phyloP scores from a whole-genome alignment of 1,140 invertebrate species.

The Hycleus cichorii region DNA sequence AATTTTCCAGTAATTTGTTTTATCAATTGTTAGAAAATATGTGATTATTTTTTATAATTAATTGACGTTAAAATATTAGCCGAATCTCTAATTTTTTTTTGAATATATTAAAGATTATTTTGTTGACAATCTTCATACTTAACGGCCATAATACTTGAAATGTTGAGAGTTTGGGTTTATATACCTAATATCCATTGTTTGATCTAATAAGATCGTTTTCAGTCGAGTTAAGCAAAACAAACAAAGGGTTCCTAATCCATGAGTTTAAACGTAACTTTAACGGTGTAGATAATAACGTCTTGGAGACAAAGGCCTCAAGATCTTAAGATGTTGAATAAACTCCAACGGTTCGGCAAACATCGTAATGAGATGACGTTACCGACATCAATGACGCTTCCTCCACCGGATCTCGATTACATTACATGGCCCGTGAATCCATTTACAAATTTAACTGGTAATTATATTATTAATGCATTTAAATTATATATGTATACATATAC shows the following conservation, averaged over 20 bases:
- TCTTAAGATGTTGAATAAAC: slow-evolving; percentile 27
- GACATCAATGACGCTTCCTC: slow-evolving; percentile 8
- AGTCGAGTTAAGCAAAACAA: slow-evolving; percentile 25
- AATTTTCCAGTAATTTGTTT: no score
- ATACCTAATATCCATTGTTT: slow-evolving; percentile 16
- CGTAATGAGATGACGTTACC: slow-evolving; percentile 27
- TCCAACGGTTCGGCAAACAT: slow-evolving; percentile 24
- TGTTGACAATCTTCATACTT: no score
- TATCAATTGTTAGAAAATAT: no score
- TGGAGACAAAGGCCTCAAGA: slow-evolving; percentile 17
- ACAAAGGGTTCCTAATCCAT: slow-evolving; percentile 26
- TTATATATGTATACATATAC: no score
- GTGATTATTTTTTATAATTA: no score
- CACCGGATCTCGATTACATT: slow-evolving; percentile 16
- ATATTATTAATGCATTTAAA: slow-evolving; percentile 5
- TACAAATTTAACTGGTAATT: slow-evolving; percentile 1
- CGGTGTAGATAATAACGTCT: slow-evolving; percentile 15
- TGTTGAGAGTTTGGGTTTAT: background rate
- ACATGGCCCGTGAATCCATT: background rate
- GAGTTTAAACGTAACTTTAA: slow-evolving; percentile 25
- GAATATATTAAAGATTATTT: no score
- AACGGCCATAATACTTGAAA: no score
- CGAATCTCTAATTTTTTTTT: no score
- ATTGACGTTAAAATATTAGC: no score
- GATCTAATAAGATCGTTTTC: slow-evolving; percentile 25